phyloP scores from a whole-genome alignment of 2,113 vertebrate species.

The Pardalotus punctatus region DNA sequence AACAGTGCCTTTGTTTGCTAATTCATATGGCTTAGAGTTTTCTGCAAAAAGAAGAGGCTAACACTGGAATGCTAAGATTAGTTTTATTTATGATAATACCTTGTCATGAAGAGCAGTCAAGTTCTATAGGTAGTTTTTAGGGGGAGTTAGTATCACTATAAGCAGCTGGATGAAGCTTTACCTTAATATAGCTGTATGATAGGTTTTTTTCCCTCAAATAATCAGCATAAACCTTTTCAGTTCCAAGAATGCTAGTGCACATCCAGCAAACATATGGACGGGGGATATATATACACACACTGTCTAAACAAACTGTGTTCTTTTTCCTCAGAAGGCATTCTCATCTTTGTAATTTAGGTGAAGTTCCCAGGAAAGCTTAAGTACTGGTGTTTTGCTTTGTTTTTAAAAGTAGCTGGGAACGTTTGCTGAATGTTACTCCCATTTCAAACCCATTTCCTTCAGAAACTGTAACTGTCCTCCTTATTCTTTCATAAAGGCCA shows the following conservation, averaged over 20 bases:
- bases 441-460: neutral
- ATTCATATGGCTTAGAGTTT: neutral
- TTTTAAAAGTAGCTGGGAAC: neutral
- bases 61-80: neutral
- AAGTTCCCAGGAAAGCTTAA: neutral
- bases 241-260: neutral
- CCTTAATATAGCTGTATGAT: neutral
- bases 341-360: neutral
- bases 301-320: neutral
- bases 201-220: neutral
- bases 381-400: neutral
- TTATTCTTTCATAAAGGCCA: neutral
- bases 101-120: neutral
- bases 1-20: neutral
- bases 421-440: neutral
- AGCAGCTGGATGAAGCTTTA: neutral
- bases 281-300: neutral
- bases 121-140: neutral
- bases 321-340: neutral
- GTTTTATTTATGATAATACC: neutral
- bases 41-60: neutral
- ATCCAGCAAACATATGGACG: conserved; percentile 17
- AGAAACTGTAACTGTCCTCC: neutral
- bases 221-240: neutral
- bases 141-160: neutral